Conservation (phyloP, 2,797 vertebrate genomes). For the Gouania willdenowi region DNA sequence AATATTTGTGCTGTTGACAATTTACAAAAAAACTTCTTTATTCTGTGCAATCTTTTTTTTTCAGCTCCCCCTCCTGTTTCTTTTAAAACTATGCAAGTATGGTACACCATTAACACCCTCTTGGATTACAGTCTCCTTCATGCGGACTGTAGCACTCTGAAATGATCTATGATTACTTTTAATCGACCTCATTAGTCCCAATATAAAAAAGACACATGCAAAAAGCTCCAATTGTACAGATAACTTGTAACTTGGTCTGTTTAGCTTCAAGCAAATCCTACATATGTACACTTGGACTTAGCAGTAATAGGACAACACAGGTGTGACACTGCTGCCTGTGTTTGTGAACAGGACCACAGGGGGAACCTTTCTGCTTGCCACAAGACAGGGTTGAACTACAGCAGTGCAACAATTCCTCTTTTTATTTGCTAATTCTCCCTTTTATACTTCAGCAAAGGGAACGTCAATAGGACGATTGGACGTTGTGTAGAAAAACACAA, state of each 20-base stretch:
- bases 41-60: slow-evolving; percentile 75
- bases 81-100: slow-evolving; percentile 69
- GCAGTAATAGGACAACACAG: slow-evolving; percentile 36
- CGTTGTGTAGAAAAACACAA: slow-evolving; percentile 19
- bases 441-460: slow-evolving; percentile 4
- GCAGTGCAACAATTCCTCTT: slow-evolving; percentile 25
- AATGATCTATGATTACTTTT: slow-evolving; percentile 70
- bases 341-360: slow-evolving; percentile 15
- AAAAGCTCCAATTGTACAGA: slow-evolving; percentile 76
- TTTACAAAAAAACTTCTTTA: slow-evolving; percentile 88
- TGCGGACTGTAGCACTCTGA: slow-evolving; percentile 81
- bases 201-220: slow-evolving; percentile 91
- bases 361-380: slow-evolving; percentile 28
- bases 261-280: slow-evolving; percentile 79
- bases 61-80: slow-evolving; percentile 34
- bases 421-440: slow-evolving; percentile 16
- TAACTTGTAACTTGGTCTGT: slow-evolving; percentile 62
- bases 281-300: slow-evolving; percentile 73
- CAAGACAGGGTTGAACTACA: slow-evolving; percentile 18
- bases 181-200: slow-evolving; percentile 77
- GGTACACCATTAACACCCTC: slow-evolving; percentile 73
- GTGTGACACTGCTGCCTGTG: slow-evolving; percentile 30
- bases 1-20: slow-evolving; percentile 97
- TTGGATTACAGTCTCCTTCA: slow-evolving; percentile 80
- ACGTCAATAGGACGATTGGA: slow-evolving; percentile 24